Evolutionary conservation across 1,140 invertebrate species (phyloP).

Genomic region (Tetramorium parvispinum): DNA sequence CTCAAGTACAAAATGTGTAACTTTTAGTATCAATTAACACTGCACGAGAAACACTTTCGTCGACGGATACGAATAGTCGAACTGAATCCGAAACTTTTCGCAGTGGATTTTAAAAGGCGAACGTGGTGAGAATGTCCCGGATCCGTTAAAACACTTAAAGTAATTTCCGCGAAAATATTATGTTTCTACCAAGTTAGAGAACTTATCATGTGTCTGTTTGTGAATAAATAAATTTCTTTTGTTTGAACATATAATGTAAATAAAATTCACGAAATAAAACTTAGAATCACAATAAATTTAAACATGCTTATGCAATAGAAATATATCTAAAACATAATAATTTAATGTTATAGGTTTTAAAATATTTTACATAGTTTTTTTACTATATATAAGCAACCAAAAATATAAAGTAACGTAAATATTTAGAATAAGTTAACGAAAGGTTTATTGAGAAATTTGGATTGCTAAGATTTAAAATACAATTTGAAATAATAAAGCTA

Average conservation of each 20-base stretch:
- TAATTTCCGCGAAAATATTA: slow-evolving; percentile 5
- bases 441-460: not conserved
- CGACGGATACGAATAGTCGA: slow-evolving; percentile 28
- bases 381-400: not conserved
- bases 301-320: not conserved
- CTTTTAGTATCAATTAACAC: slow-evolving; percentile 51
- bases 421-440: not conserved
- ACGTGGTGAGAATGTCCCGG: slow-evolving; percentile 6
- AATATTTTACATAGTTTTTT: not conserved
- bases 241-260: not conserved
- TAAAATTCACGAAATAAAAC: not conserved
- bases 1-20: slow-evolving; percentile 6
- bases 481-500: not conserved
- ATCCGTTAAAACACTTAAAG: not conserved
- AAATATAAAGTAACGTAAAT: not conserved
- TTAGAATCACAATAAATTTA: not conserved
- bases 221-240: not conserved
- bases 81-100: slow-evolving; percentile 26
- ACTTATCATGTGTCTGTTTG: not conserved
- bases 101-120: slow-evolving; percentile 6
- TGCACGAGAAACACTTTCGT: not conserved
- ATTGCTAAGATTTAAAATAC: not conserved
- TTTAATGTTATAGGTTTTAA: not conserved
- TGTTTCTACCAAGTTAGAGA: not conserved
- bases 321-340: not conserved